Conservation (phyloP, 2,888 invertebrate species). For the Nebria brevicollis region DNA sequence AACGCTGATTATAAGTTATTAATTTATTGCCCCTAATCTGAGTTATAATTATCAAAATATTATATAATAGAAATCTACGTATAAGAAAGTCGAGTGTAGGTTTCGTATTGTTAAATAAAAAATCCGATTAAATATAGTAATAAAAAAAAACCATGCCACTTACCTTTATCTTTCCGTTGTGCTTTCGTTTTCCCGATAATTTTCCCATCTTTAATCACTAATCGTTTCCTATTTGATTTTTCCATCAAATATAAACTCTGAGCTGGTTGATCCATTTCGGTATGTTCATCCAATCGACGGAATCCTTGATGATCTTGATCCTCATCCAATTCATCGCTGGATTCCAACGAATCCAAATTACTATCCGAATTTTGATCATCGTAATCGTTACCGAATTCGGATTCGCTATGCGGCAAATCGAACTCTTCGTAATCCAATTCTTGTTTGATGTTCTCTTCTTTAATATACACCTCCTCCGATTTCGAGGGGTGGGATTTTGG, state of each 20-base stretch:
- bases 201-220: slow-evolving; percentile 73
- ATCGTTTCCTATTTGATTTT: slow-evolving; percentile 79
- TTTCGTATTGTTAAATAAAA: not conserved
- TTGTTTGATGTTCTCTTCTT: slow-evolving; percentile 48
- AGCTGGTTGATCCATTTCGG: slow-evolving; percentile 60
- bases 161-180: slow-evolving; percentile 81
- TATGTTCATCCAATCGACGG: slow-evolving; percentile 64
- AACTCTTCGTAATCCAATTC: slow-evolving; percentile 55
- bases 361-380: slow-evolving; percentile 49
- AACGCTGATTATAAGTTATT: no score
- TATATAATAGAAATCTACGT: not conserved
- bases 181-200: slow-evolving; percentile 79
- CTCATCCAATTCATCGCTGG: slow-evolving; percentile 64
- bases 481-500: slow-evolving; percentile 49
- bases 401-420: slow-evolving; percentile 59
- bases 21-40: no score
- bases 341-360: slow-evolving; percentile 67
- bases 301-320: slow-evolving; percentile 64
- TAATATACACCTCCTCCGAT: slow-evolving; percentile 52
- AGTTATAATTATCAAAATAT: not conserved
- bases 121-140: not conserved
- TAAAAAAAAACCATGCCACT: not conserved
- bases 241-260: slow-evolving; percentile 79
- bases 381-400: slow-evolving; percentile 57
- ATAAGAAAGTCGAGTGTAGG: not conserved